Base-by-base conservation (phyloP, 2,888 invertebrate species). In the Poecilus cupreus region DNA sequence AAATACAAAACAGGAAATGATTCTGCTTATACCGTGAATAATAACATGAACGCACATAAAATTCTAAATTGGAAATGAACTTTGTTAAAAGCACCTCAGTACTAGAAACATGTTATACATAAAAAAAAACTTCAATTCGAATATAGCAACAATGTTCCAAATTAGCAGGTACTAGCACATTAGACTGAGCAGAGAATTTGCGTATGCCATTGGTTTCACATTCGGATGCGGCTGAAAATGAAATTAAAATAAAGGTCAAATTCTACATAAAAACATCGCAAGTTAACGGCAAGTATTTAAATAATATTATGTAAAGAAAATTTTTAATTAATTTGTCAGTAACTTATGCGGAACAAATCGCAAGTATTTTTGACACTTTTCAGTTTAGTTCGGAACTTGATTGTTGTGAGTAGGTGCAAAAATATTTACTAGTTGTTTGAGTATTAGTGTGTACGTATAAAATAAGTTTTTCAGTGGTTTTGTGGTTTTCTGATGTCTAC, bases 201-300 rank as follows among this genome's bases (percentile, higher is more conserved):
- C 98, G 90, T 98, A 98, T 83, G 96, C 96, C 98, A 98, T 98
- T 83, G 98, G 98, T 91, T 96, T 97, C 83, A 98, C 96, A 89
- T 98, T 94, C 16, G 98, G 98, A 92, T 99, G 98, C 87, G 97
- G 95, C 97, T 97, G 91, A 95, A 83, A 86, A 68, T 87, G 87
- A 86, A 86, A 84, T 80, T 51, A 83, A 83, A 32, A 2, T 26
- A n/a, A n/a, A n/a, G n/a, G n/a, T n/a, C n/a, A n/a, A n/a, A n/a
- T n/a, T n/a, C n/a, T n/a, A n/a, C n/a, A n/a, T n/a, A n/a, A n/a
- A n/a, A n/a, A n/a, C n/a, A n/a, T n/a, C n/a, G n/a, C n/a, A n/a
- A n/a, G n/a, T n/a, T n/a, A n/a, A n/a, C n/a, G n/a, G n/a, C n/a
- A n/a, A n/a, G n/a, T n/a, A n/a, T n/a, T n/a, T n/a, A n/a, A n/a